Percentiles rank a stretch among this genome's conserved stretches.
Conservation (phyloP, 1,140 invertebrate genomes). For the Acromyrmex charruanus region DNA sequence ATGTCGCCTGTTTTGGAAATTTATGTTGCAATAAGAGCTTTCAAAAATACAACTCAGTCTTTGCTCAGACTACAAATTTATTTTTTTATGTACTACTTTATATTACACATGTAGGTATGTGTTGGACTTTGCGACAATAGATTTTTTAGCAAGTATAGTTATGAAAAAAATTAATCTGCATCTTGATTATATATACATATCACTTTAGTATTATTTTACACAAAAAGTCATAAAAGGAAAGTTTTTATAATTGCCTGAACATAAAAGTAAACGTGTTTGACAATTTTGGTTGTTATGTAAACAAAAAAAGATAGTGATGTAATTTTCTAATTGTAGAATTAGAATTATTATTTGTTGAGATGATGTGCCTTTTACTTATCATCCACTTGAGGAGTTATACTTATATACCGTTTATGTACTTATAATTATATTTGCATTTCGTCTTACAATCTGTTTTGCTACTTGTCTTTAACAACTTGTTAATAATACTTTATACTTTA, state of each 20-base stretch:
- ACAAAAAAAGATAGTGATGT: background rate
- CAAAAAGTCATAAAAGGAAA: conserved; percentile 1
- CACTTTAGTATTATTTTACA: conserved; percentile 13
- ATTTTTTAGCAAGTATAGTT: background rate
- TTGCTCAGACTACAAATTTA: conserved; percentile 5
- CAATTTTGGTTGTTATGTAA: background rate
- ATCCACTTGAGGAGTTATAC: background rate
- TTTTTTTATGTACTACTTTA: background rate
- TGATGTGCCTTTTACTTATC: conserved; percentile 16
- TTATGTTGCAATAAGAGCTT: conserved; percentile 23
- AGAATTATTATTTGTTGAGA: conserved; percentile 39
- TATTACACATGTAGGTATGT: conserved; percentile 1
- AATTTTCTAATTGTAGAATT: conserved; percentile 20
- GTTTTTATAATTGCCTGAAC: background rate
- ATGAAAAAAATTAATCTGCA: background rate
- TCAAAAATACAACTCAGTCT: background rate
- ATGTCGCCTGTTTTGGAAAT: background rate
- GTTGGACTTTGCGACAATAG: conserved; percentile 26
- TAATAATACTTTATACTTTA: conserved; percentile 80
- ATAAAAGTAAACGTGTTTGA: background rate
- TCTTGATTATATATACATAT: background rate
- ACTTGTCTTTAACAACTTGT: conserved; percentile 55
- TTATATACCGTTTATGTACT: conserved; percentile 23
- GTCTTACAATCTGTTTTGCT: conserved; percentile 53
- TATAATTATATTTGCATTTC: conserved; percentile 45